Evolutionary conservation across 2,888 invertebrate genomes (phyloP).

Genomic region (Chymomyza procnemis): DNA sequence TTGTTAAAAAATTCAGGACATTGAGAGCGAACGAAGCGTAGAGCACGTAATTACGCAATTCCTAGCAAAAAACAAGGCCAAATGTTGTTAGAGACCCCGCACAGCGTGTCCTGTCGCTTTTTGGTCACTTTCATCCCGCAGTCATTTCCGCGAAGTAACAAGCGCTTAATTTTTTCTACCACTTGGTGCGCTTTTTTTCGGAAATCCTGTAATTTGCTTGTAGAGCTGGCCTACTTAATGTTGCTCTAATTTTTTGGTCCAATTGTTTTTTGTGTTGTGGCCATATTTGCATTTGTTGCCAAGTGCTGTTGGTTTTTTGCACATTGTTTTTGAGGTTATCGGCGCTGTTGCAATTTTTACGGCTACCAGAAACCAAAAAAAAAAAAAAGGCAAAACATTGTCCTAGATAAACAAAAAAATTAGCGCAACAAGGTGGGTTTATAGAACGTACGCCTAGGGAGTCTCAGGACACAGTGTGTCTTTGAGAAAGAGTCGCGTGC

Average conservation of each 20-base stretch:
- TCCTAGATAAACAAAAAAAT: conserved; percentile 42
- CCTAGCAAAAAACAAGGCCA: conserved; percentile 51
- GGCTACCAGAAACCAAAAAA: conserved; percentile 2
- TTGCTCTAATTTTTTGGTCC: conserved; percentile 54
- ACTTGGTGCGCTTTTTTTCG: not conserved
- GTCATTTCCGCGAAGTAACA: conserved; percentile 17
- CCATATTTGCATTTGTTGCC: conserved; percentile 1
- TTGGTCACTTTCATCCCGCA: conserved; percentile 20
- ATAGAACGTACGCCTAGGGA: not conserved
- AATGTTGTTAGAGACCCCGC: conserved; percentile 1
- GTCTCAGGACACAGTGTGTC: not conserved
- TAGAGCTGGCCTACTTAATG: conserved; percentile 11
- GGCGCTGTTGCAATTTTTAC: conserved; percentile 20
- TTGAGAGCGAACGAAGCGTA: conserved; percentile 34
- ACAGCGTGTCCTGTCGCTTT: not conserved
- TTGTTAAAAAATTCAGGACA: conserved; percentile 61
- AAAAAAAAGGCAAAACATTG: conserved; percentile 21
- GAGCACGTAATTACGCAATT: conserved; percentile 44
- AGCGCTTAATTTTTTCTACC: conserved; percentile 6
- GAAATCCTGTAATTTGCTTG: conserved; percentile 1
- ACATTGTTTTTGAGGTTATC: conserved; percentile 14
- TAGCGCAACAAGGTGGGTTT: conserved; percentile 19
- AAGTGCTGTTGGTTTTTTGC: conserved; percentile 16
- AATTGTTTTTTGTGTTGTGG: conserved; percentile 42
- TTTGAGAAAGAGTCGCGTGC: not conserved